Evolutionary conservation across 2,797 vertebrate genomes (phyloP).

Genomic region (Philypnodon macrostomus): DNA sequence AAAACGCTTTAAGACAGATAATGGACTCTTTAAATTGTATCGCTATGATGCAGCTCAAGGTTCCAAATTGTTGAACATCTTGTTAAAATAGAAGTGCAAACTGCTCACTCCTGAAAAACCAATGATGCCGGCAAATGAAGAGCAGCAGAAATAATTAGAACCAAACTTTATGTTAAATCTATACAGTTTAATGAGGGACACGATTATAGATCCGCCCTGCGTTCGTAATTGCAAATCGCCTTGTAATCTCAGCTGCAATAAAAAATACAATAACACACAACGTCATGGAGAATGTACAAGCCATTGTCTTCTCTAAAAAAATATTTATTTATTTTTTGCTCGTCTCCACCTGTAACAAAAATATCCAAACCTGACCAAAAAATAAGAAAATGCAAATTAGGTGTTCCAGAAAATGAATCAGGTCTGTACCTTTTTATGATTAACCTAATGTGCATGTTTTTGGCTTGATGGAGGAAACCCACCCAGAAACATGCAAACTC

Average conservation of each 20-base stretch:
- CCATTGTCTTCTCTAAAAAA: neutral
- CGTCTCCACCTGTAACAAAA: conserved; percentile 20
- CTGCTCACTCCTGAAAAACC: neutral
- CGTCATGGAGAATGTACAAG: conserved; percentile 4
- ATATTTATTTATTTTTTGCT: neutral
- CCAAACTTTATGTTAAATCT: conserved; percentile 6
- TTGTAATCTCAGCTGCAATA: neutral
- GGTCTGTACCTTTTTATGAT: too few relatives aligned
- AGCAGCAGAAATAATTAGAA: conserved; percentile 6
- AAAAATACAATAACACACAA: neutral
- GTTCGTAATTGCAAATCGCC: conserved; percentile 10
- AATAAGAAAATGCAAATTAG: too few relatives aligned
- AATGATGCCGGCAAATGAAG: conserved; percentile 3
- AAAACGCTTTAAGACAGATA: too few relatives aligned
- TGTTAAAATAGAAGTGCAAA: conserved; percentile 2
- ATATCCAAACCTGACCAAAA: too few relatives aligned
- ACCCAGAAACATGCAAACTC: too few relatives aligned
- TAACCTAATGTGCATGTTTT: too few relatives aligned
- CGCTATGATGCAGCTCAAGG: neutral
- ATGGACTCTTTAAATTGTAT: too few relatives aligned
- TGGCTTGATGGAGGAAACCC: too few relatives aligned
- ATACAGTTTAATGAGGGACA: conserved; percentile 11
- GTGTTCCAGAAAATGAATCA: too few relatives aligned
- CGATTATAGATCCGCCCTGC: conserved; percentile 1
- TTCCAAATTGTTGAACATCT: neutral